These are phyloP conservation scores for Molossus alvarezi DNA, from an alignment of 2,797 vertebrate species.

Conservation along the genomic window DNA sequence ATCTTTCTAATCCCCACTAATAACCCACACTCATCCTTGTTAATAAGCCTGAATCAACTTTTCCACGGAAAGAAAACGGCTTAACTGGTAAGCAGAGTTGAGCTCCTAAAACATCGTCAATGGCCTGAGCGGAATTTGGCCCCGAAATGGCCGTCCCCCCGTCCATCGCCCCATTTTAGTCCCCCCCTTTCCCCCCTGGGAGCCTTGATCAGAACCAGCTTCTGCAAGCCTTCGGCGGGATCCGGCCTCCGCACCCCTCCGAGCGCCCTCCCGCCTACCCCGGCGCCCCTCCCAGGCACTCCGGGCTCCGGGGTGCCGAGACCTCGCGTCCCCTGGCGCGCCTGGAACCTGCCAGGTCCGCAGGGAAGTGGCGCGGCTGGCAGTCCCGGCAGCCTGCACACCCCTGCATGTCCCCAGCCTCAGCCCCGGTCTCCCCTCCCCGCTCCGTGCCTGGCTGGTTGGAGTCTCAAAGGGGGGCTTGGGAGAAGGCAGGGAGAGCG, in stretches of 20 bases:
- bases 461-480: not conserved
- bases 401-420: not conserved
- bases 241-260: not conserved
- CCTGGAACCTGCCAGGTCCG: not conserved
- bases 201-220: not conserved
- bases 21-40: not conserved
- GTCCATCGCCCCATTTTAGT: not conserved
- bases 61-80: slow-evolving; percentile 6
- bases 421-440: not conserved
- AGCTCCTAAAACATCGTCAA: not conserved
- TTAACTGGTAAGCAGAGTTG: not conserved
- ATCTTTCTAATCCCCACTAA: not conserved
- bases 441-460: not conserved
- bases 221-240: not conserved
- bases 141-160: not conserved
- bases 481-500: too few relatives aligned
- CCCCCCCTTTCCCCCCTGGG: not conserved
- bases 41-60: slow-evolving; percentile 52
- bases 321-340: not conserved
- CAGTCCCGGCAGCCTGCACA: not conserved
- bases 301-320: not conserved
- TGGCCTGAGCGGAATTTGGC: not conserved
- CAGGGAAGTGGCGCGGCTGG: not conserved
- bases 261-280: not conserved
- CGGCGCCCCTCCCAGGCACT: not conserved